These are phyloP conservation scores for Pachycephala philippinensis DNA, from an alignment of 2,113 vertebrate genomes.

Conservation along the genomic window DNA sequence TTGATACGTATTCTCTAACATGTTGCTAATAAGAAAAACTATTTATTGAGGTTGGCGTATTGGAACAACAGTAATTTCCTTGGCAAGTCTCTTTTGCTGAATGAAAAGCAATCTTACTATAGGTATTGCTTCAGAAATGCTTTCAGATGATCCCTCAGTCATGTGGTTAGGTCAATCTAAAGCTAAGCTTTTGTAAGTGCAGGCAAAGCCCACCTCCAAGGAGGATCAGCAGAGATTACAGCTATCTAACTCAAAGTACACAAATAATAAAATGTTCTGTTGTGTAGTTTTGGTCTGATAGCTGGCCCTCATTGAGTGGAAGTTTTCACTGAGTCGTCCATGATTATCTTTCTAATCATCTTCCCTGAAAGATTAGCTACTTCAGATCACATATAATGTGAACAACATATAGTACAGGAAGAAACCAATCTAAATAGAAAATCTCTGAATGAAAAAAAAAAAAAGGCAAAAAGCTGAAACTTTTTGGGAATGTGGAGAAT, in stretches of 20 bases:
- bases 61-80: neutral
- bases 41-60: neutral
- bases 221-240: neutral
- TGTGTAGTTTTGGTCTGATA: neutral
- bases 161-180: neutral
- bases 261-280: neutral
- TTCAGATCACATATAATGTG: neutral
- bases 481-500: neutral
- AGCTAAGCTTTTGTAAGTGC: neutral
- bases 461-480: neutral
- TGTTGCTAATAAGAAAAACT: neutral
- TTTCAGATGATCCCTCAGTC: neutral
- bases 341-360: neutral
- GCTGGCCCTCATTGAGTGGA: neutral
- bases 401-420: neutral
- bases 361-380: neutral
- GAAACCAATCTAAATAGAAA: neutral
- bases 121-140: neutral
- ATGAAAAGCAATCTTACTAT: neutral
- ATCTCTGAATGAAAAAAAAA: neutral
- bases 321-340: neutral
- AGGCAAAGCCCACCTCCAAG: neutral
- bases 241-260: neutral
- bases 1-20: neutral
- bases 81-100: neutral